Conservation (phyloP, 2,113 vertebrate genomes). For the Planiliza haematocheilus region DNA sequence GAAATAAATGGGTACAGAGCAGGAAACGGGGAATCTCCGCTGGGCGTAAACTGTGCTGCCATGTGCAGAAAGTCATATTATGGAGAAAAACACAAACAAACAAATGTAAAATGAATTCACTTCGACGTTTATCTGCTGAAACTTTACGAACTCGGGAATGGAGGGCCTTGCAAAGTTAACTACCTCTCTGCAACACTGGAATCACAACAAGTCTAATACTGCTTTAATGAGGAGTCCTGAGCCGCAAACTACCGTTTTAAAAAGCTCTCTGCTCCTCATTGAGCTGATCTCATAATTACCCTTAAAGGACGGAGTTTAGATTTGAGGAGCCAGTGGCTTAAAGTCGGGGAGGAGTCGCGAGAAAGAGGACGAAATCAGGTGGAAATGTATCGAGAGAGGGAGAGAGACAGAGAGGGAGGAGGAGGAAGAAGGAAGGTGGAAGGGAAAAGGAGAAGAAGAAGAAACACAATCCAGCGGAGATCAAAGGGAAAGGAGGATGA, state of each 20-base stretch:
- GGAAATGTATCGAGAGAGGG: no score
- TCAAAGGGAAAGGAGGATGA: slow-evolving; percentile 64
- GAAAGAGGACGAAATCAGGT: slow-evolving; percentile 46
- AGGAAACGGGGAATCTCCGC: slow-evolving; percentile 68
- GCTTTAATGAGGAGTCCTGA: slow-evolving; percentile 52
- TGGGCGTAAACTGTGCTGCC: slow-evolving; percentile 24
- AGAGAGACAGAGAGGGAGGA: background rate
- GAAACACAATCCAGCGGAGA: slow-evolving; percentile 51
- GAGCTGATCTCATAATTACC: slow-evolving; percentile 75
- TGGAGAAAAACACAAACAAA: slow-evolving; percentile 26
- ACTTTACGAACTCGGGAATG: background rate
- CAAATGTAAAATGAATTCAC: slow-evolving; percentile 2
- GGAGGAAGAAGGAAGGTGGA: slow-evolving; percentile 25
- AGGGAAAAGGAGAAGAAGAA: slow-evolving; percentile 21
- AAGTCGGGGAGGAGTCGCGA: slow-evolving; percentile 59
- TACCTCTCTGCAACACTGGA: slow-evolving; percentile 26
- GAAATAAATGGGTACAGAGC: slow-evolving; percentile 60
- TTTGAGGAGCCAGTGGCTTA: slow-evolving; percentile 65
- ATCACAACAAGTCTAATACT: slow-evolving; percentile 46
- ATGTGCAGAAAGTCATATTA: slow-evolving; percentile 28
- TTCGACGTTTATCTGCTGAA: background rate
- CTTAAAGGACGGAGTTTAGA: slow-evolving; percentile 62
- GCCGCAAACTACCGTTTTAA: slow-evolving; percentile 67
- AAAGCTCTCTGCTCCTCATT: slow-evolving; percentile 55
- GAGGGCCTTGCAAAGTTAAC: slow-evolving; percentile 23